Base-by-base conservation (phyloP, 2,113 vertebrate genomes). In the Trematomus loennbergii region DNA sequence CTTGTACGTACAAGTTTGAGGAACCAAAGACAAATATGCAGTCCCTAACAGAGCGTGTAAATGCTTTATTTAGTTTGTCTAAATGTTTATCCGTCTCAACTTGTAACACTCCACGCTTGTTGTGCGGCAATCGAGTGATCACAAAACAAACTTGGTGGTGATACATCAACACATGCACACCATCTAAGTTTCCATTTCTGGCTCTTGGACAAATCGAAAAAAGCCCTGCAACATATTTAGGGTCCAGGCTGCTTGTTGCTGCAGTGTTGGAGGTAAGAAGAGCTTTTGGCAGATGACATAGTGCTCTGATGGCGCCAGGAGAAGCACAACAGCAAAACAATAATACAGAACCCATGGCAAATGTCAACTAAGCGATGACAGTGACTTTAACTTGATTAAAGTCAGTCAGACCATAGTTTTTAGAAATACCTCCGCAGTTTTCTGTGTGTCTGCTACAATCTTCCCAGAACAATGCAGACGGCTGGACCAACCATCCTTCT, bases 21-120 rank as follows among this genome's bases (percentile, higher is more conserved):
- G 84, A 82, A 68, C 84, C 78, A 36, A 86, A 90, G 89, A 91
- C 86, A 91, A 93, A 94, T 89, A 91, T 52, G 61, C 87, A 79
- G 33, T 75, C 77, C 73, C 57, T 79, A 87, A 88, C 83, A 79
- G 72, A 62, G 75, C 16, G 69, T 67, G 88, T 71, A 79, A 89
- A 84, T 25, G 80, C 87, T 93, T 92, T 92, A 93, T 93, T 94
- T 92, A 90, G 92, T 89, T 90, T 94, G 92, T 93, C 88, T 88
- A 94, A 95, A 95, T 95, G 94, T 94, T 95, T 95, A 94, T 90
- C 86, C 78, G 52, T 83, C 88, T 89, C 75, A 82, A 87, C 88
- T 86, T 82, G 76, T 82, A 90, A 90, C 85, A 86, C 87, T 86
- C 82, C 63, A 67, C 66, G 68, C 87, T 92, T 92, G 94, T 92